Percentiles rank a stretch among this genome's conserved stretches.
Evolutionary conservation across 2,797 vertebrate genomes (phyloP).

Genomic region (Clarias platycephalus): DNA sequence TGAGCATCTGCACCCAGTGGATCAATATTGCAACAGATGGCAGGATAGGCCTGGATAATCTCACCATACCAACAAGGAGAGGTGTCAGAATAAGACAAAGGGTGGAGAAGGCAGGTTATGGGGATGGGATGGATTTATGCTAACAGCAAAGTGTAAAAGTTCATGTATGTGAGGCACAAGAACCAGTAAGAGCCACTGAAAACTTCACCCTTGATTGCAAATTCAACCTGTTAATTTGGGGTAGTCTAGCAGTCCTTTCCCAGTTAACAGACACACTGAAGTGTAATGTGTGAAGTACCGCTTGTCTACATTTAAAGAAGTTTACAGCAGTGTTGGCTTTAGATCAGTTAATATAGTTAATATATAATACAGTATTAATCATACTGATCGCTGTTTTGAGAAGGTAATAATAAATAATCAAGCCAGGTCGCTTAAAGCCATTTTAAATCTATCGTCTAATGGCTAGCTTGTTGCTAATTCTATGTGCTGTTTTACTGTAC

Average conservation of each 20-base stretch:
- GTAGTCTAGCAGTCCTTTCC: neutral
- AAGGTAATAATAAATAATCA: neutral
- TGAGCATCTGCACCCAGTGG: neutral
- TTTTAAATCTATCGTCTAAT: neutral
- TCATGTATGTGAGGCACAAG: neutral
- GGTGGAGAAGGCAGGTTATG: slow-evolving; percentile 15
- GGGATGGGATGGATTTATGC: neutral
- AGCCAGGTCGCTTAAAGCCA: neutral
- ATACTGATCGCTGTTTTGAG: neutral
- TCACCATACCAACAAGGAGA: neutral
- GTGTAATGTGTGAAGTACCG: neutral
- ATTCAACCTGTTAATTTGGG: neutral
- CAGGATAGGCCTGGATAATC: slow-evolving; percentile 25
- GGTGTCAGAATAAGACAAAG: slow-evolving; percentile 1
- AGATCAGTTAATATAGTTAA: no score
- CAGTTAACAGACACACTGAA: neutral
- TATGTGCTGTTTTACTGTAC: neutral
- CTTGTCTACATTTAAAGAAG: neutral
- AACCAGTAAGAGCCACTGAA: neutral
- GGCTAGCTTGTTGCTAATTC: neutral
- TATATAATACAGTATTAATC: neutral
- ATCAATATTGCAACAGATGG: slow-evolving; percentile 58
- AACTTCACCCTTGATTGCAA: neutral
- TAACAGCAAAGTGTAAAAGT: neutral
- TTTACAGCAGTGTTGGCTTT: neutral